Percentiles rank a stretch among this genome's conserved stretches.
These are phyloP conservation scores for Pelusios castaneus DNA, from an alignment of 2,113 vertebrate genomes.

Conservation along the genomic window DNA sequence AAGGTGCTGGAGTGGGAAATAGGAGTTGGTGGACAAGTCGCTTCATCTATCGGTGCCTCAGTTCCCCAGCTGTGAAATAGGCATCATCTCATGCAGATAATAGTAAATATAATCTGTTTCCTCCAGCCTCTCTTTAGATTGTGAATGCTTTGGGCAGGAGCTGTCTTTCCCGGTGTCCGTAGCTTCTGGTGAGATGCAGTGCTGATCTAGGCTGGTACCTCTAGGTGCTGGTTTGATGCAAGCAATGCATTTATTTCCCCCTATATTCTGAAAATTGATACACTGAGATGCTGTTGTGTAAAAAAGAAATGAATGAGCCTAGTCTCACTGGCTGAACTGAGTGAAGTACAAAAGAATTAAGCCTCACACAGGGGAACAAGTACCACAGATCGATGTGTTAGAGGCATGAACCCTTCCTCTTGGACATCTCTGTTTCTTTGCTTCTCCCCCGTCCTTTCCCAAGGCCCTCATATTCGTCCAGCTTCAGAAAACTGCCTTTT, in stretches of 20 bases:
- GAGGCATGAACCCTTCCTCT: not conserved
- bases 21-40: not conserved
- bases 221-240: not conserved
- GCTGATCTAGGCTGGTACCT: not conserved
- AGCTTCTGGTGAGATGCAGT: not conserved
- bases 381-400: too few species aligned
- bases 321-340: not conserved
- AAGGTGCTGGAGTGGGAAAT: not conserved
- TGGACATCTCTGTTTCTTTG: not conserved
- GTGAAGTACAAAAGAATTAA: not conserved
- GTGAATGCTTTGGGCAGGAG: not conserved
- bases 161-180: not conserved
- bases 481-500: not conserved
- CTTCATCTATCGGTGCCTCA: too few species aligned
- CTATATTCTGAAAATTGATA: not conserved
- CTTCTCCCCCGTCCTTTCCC: not conserved
- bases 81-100: not conserved
- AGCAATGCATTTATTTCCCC: not conserved
- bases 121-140: not conserved
- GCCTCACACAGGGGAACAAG: not conserved
- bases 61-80: too few species aligned
- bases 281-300: not conserved
- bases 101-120: not conserved
- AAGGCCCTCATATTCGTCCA: not conserved
- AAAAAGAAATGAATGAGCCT: not conserved